These are phyloP conservation scores for Microcebus murinus DNA, from an alignment of 2,113 vertebrate species.

Conservation along the genomic window DNA sequence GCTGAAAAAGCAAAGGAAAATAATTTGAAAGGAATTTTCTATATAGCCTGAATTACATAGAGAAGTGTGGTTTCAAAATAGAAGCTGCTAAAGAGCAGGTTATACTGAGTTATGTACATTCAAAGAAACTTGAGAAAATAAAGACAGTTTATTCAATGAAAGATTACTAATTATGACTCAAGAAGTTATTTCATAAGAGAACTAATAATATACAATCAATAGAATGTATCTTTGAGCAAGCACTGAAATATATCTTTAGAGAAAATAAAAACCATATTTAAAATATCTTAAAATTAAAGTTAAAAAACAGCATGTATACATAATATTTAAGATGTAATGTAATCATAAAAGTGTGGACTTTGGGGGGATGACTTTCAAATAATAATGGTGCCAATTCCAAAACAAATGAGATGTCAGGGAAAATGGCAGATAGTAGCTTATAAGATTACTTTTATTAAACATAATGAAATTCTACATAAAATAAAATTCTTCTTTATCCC, in stretches of 20 bases:
- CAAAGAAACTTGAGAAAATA: constrained; percentile 33
- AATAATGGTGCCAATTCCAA: constrained; percentile 30
- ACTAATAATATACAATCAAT: neutral
- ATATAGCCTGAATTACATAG: constrained; percentile 70
- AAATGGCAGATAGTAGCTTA: constrained; percentile 36
- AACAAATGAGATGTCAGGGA: neutral
- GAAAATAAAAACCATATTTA: constrained; percentile 19
- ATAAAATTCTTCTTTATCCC: neutral
- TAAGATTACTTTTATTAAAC: constrained; percentile 40
- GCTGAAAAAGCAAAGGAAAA: constrained; percentile 33
- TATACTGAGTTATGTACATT: neutral
- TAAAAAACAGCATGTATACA: neutral
- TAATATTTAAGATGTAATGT: constrained; percentile 10
- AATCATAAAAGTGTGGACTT: constrained; percentile 11
- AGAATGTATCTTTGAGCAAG: neutral
- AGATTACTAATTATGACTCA: neutral
- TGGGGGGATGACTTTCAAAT: neutral
- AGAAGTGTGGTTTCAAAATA: constrained; percentile 69
- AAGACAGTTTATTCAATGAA: neutral
- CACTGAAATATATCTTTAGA: constrained; percentile 54
- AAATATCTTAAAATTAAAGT: constrained; percentile 56
- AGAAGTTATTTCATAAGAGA: constrained; percentile 36
- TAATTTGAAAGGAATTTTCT: constrained; percentile 1
- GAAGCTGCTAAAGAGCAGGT: constrained; percentile 14
- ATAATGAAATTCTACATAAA: constrained; percentile 34